Evolutionary conservation across 2,113 vertebrate genomes (phyloP).

Genomic region (Etheostoma spectabile): DNA sequence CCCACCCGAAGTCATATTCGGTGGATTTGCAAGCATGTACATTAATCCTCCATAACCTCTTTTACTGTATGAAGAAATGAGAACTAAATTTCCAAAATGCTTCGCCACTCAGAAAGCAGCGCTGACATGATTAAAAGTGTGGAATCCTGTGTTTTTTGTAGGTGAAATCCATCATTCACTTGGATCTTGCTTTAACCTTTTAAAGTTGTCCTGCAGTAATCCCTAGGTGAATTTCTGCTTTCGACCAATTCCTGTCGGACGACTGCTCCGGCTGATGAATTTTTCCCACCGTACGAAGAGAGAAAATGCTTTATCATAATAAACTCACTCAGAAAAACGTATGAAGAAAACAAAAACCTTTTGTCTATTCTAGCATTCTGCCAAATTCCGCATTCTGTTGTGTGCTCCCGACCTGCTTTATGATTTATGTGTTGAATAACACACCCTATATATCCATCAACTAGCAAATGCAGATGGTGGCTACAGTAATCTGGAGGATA

Average conservation of each 20-base stretch:
- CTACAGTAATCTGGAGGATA: constrained; percentile 61
- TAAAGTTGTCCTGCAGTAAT: constrained; percentile 38
- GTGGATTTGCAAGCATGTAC: constrained; percentile 51
- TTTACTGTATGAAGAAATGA: constrained; percentile 51
- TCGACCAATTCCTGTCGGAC: constrained; percentile 63
- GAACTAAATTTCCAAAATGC: constrained; percentile 47
- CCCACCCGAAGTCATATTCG: constrained; percentile 21
- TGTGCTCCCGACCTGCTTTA: constrained; percentile 34
- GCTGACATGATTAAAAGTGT: constrained; percentile 3
- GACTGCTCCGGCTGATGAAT: constrained; percentile 58
- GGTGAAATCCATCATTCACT: constrained; percentile 51
- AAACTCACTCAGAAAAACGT: constrained; percentile 56
- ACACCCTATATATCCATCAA: constrained; percentile 60
- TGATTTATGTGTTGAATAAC: constrained; percentile 66
- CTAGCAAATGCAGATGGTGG: constrained; percentile 72
- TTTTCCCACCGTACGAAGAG: constrained; percentile 18
- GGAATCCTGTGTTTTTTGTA: constrained; percentile 1
- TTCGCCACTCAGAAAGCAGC: background rate
- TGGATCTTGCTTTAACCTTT: constrained; percentile 53
- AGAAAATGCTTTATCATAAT: constrained; percentile 68
- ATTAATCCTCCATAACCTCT: constrained; percentile 60
- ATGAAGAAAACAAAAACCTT: constrained; percentile 59
- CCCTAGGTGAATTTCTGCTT: constrained; percentile 55
- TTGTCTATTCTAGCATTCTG: constrained; percentile 60
- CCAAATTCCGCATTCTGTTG: constrained; percentile 51